phyloP scores from a whole-genome alignment of 2,113 vertebrate species.

The Phasianus colchicus region DNA sequence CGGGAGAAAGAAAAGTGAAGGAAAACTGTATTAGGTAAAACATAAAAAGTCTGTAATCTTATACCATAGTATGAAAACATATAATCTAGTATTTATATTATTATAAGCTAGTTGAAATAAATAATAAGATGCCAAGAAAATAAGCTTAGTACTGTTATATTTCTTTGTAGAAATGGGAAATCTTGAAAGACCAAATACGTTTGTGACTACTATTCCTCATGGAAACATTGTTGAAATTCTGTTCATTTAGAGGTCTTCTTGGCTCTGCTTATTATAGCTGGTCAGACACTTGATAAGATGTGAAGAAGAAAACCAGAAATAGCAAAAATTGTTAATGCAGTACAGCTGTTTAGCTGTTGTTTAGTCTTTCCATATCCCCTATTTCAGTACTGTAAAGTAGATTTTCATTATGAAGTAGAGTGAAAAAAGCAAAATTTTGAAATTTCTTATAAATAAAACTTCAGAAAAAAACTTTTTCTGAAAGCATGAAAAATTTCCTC shows the following conservation, averaged over 20 bases:
- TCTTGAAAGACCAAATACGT: not conserved
- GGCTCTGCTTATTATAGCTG: not conserved
- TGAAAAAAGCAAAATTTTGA: not conserved
- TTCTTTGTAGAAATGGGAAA: not conserved
- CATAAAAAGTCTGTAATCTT: not conserved
- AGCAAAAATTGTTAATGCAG: not conserved
- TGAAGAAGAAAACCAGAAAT: constrained; percentile 1
- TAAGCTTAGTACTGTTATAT: not conserved
- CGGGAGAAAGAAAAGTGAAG: not conserved
- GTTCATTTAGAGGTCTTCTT: not conserved
- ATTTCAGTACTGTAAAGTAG: not conserved
- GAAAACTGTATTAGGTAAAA: not conserved
- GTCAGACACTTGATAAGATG: not conserved
- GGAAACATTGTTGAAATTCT: not conserved
- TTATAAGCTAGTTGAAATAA: not conserved
- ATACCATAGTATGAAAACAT: not conserved
- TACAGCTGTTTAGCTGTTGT: not conserved
- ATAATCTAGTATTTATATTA: not conserved
- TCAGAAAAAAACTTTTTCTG: not conserved
- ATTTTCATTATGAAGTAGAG: not conserved
- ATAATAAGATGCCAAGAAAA: not conserved
- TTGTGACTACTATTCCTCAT: not conserved
- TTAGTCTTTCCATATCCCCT: not conserved
- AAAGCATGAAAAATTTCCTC: not conserved
- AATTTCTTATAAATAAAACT: not conserved